These are phyloP conservation scores for Trematomus bernacchii DNA, from an alignment of 2,797 vertebrate species.

Conservation along the genomic window DNA sequence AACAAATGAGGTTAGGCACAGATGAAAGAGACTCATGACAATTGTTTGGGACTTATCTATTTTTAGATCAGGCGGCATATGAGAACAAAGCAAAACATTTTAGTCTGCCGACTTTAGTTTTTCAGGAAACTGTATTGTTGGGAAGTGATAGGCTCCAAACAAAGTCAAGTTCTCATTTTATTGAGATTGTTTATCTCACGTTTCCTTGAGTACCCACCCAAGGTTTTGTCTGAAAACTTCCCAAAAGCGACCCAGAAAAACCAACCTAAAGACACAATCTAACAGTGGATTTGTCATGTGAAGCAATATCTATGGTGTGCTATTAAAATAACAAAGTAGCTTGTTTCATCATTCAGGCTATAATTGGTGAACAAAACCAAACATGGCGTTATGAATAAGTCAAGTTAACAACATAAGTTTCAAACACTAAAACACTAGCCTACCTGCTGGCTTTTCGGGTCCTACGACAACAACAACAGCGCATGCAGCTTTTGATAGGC, in stretches of 20 bases:
- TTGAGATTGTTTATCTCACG: constrained; percentile 47
- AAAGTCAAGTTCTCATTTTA: constrained; percentile 7
- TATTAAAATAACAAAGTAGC: constrained; percentile 34
- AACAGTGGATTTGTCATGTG: not conserved
- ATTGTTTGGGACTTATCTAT: constrained; percentile 46
- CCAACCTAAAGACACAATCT: not conserved
- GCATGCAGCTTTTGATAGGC: constrained; percentile 84
- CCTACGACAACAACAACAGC: constrained; percentile 78
- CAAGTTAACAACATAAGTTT: constrained; percentile 23
- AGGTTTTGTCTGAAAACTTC: constrained; percentile 20
- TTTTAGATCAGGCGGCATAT: constrained; percentile 33
- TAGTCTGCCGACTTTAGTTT: constrained; percentile 39
- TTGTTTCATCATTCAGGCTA: constrained; percentile 24
- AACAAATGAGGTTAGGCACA: constrained; percentile 3
- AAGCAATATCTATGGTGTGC: not conserved
- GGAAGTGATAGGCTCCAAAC: constrained; percentile 25
- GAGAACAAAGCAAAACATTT: constrained; percentile 37
- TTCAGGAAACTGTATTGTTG: constrained; percentile 55
- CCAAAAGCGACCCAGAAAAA: constrained; percentile 22
- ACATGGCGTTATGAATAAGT: constrained; percentile 35
- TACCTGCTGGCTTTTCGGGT: constrained; percentile 86
- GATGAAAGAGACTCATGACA: constrained; percentile 31
- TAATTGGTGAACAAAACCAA: constrained; percentile 54
- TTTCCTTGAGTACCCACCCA: constrained; percentile 38
- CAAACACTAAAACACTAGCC: constrained; percentile 44